Percentiles rank a stretch among this genome's conserved stretches.
These are phyloP conservation scores for Sylvicapra grimmia DNA, from an alignment of 2,113 vertebrate genomes.

Conservation along the genomic window DNA sequence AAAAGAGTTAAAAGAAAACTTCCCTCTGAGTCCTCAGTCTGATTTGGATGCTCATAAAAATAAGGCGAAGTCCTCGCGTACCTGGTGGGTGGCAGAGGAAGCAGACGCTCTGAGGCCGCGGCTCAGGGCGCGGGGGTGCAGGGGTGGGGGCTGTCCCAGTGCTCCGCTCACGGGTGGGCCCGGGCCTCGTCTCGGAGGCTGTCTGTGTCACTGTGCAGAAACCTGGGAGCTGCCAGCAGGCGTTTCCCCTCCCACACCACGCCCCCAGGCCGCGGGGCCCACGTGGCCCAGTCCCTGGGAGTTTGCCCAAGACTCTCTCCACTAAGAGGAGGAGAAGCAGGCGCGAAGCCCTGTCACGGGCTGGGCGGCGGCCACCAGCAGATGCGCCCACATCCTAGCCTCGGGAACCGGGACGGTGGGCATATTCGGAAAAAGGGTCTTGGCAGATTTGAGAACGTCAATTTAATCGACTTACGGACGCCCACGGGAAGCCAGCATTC, in stretches of 20 bases:
- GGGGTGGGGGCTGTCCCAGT: accelerated
- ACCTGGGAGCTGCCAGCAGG: accelerated
- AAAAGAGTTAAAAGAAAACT: too few relatives aligned
- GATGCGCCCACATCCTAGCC: accelerated
- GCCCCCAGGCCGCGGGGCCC: background rate
- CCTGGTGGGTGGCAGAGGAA: accelerated
- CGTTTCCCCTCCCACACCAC: accelerated
- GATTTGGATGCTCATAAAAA: too few relatives aligned
- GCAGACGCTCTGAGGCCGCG: accelerated
- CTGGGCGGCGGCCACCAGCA: accelerated
- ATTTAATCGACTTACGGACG: accelerated
- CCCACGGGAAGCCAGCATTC: background rate
- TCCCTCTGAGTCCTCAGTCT: accelerated
- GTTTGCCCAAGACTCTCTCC: too few relatives aligned
- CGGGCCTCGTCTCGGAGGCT: accelerated
- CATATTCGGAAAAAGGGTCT: background rate
- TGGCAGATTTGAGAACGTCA: background rate
- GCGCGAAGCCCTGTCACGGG: accelerated
- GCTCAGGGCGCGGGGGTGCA: background rate
- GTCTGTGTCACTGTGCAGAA: accelerated
- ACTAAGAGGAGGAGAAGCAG: background rate
- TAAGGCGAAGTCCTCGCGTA: accelerated
- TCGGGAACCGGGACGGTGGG: accelerated
- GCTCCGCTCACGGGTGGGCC: accelerated
- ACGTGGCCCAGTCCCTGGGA: accelerated